These are phyloP conservation scores for Trachymyrmex septentrionalis DNA, from an alignment of 1,140 invertebrate species.

Conservation along the genomic window DNA sequence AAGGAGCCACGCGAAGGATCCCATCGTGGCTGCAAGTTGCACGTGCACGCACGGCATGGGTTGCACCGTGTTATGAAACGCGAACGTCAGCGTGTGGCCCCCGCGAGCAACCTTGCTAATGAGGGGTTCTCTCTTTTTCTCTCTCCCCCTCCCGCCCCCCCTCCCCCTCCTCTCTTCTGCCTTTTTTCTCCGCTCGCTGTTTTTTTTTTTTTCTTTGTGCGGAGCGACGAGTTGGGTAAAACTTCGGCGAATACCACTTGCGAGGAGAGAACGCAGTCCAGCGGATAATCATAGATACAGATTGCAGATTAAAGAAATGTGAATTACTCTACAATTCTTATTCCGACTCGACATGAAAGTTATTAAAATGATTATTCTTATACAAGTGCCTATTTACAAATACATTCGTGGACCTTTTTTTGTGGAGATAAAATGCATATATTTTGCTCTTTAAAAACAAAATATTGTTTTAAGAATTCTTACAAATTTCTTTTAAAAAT, in stretches of 20 bases:
- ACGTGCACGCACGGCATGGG: conserved; percentile 58
- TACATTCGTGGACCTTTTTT: not conserved
- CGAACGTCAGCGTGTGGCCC: conserved; percentile 72
- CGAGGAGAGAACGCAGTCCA: conserved; percentile 25
- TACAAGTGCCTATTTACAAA: not conserved
- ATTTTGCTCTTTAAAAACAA: no score
- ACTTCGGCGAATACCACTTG: conserved; percentile 50
- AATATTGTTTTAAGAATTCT: not conserved
- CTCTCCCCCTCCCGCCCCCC: no score
- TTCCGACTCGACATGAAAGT: not conserved
- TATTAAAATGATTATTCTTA: conserved; percentile 5
- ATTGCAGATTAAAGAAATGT: not conserved
- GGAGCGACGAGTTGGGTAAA: conserved; percentile 46
- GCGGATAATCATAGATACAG: not conserved
- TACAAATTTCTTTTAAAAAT: not conserved
- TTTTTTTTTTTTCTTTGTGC: conserved; percentile 40
- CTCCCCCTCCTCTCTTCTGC: no score
- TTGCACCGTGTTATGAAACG: conserved; percentile 72
- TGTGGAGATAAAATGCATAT: not conserved
- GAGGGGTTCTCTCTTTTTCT: conserved; percentile 44
- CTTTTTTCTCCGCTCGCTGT: not conserved
- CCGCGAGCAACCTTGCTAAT: conserved; percentile 73
- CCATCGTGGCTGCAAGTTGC: conserved; percentile 17
- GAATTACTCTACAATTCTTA: conserved; percentile 3
- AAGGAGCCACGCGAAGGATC: conserved; percentile 61